Evolutionary conservation across 2,888 invertebrate species (phyloP).

Genomic region (Pharmacophagus antenor): DNA sequence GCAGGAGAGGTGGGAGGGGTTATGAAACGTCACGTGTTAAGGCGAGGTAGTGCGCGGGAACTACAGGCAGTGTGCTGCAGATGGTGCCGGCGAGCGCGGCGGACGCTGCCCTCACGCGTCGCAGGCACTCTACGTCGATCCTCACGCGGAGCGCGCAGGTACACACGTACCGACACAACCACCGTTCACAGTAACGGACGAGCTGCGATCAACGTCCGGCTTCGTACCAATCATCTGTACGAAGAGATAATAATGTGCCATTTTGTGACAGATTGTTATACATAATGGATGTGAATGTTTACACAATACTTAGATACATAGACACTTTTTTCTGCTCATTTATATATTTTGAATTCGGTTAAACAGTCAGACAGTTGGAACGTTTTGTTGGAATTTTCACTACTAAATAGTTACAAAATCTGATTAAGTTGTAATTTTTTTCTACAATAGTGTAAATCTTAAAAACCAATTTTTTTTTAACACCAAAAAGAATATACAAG

Average conservation of each 20-base stretch:
- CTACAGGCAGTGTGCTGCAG: conserved; percentile 61
- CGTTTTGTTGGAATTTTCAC: too few relatives aligned
- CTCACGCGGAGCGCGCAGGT: conserved; percentile 84
- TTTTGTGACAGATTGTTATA: too few relatives aligned
- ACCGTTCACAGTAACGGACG: conserved; percentile 11
- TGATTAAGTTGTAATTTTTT: too few relatives aligned
- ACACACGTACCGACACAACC: conserved; percentile 45
- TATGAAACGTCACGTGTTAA: conserved; percentile 43
- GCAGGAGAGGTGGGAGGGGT: neutral
- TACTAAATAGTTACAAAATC: too few relatives aligned
- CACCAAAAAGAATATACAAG: too few relatives aligned
- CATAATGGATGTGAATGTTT: neutral
- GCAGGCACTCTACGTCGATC: conserved; percentile 88
- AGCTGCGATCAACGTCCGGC: neutral
- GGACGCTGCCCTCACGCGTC: conserved; percentile 84
- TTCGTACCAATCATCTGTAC: neutral
- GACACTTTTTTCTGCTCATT: too few relatives aligned
- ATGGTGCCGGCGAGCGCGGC: conserved; percentile 59
- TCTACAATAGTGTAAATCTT: too few relatives aligned
- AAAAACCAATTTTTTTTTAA: too few relatives aligned
- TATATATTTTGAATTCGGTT: too few relatives aligned
- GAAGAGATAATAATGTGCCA: neutral
- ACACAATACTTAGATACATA: neutral
- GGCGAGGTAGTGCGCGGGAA: conserved; percentile 30
- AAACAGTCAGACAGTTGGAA: too few relatives aligned